Percentiles rank a stretch among this genome's conserved stretches.
Conservation (phyloP, 2,113 vertebrate genomes). For the Uropsilus gracilis region DNA sequence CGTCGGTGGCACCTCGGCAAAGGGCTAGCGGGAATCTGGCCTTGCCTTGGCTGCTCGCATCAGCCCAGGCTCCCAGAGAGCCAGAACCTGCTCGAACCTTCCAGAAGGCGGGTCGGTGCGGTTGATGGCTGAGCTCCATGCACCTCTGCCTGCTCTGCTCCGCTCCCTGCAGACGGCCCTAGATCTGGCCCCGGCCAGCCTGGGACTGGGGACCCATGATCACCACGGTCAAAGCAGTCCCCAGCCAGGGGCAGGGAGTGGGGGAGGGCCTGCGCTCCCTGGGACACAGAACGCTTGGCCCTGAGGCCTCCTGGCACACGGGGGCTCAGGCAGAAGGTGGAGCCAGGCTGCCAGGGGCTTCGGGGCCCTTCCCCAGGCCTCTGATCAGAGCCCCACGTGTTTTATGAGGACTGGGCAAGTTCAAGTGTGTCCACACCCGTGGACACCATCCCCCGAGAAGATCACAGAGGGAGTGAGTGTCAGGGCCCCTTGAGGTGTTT, state of each 20-base stretch:
- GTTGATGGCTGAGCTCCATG: background rate
- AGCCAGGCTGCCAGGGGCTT: background rate
- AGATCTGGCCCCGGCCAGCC: background rate
- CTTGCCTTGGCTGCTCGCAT: too few relatives aligned
- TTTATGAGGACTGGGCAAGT: background rate
- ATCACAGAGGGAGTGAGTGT: background rate
- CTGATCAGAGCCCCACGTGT: too few relatives aligned
- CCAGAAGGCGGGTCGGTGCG: too few relatives aligned
- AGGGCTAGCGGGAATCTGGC: too few relatives aligned
- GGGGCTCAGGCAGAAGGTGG: background rate
- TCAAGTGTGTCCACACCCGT: too few relatives aligned
- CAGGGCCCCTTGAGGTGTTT: background rate
- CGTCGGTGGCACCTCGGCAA: too few relatives aligned
- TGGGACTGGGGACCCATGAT: too few relatives aligned
- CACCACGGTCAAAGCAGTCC: too few relatives aligned
- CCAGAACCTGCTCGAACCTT: too few relatives aligned
- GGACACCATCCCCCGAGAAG: background rate
- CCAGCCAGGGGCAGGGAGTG: too few relatives aligned
- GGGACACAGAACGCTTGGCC: background rate
- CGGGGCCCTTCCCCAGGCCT: background rate
- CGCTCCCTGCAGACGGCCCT: background rate
- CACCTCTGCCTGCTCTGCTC: background rate
- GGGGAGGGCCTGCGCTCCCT: background rate
- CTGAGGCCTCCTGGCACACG: background rate
- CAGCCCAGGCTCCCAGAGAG: too few relatives aligned